Base-by-base conservation (phyloP, 1,140 invertebrate species). In the Ceratina calcarata region DNA sequence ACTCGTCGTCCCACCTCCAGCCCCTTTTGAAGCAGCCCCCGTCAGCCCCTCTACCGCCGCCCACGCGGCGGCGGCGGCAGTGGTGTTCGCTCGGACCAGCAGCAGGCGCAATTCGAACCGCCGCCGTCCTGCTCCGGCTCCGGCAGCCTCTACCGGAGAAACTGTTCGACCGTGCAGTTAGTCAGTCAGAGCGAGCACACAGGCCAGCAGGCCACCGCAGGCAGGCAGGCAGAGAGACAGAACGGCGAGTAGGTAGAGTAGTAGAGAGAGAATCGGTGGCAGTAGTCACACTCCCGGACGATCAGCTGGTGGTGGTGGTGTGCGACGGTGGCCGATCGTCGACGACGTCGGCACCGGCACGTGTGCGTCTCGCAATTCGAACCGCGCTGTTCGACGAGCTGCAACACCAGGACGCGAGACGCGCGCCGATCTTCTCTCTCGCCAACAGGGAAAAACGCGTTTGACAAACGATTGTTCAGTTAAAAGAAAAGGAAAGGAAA, bases 291-390 rank as follows among this genome's bases (percentile, higher is more conserved):
- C 69, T 72, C 76, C 76, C 65, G 68, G 68, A 78, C 69, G 76
- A 78, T 78, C 76, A 78, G 76, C 76, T 78, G 76, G 68, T 72
- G 76, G 76, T 64, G 76, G 76, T 72, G 76, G 69, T 45, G 37
- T 10, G 37, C 22, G 73, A 49, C 32, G 49, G 58, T 24, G 37
- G 37, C 45, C 10, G 57, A 70, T 70, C 75, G 66, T 68, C 76
- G 68, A 71, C 49, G 49, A 37, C 45, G n/a, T 37, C 68, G 68
- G 45, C 49, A 71, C 18, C 66, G 67, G 67, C 68, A 72, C 68
- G 67, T 71, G 76, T 72, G 27, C 76, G 37, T 53, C 61, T 55
- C 60, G 55, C 76, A 71, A 60, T 78, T 78, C 58, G 27, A 72
- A 45, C 24, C 67, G 58, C 76, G 76, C 27, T 62, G 76, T 45